Base-by-base conservation (phyloP, 2,113 vertebrate genomes). In the Hemiscyllium ocellatum region DNA sequence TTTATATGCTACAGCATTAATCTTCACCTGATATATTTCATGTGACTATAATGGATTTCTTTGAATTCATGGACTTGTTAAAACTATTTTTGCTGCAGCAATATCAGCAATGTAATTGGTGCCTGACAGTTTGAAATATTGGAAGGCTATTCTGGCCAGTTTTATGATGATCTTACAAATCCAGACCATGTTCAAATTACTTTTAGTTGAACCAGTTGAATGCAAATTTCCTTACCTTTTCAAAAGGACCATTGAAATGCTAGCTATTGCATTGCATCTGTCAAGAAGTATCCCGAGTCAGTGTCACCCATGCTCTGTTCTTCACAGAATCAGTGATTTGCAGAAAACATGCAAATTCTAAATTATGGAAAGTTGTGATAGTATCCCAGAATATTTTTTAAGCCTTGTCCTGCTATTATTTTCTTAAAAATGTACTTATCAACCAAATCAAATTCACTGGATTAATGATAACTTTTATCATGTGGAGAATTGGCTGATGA, bases 51-150 rank as follows among this genome's bases (percentile, higher is more conserved):
- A 90, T 90, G 26, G 87, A 90, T 90, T 61, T 90, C 52, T 89
- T 89, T 90, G 87, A 66, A n/a, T 66, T 90, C 15, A 65, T n/a
- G 6, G 52, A 65, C 5, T 66, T 37, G n/a, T n/a, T 61, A 26
- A 66, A 37, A 93, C 15, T 17, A 66, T 20, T 66, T 66, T 93
- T 93, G 89, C 61, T 66, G 89, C 37, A 37, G 6, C 89, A 93
- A 1, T 37, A 37, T 66, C 89, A 65, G 5, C 37, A 22, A 6
- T 68, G 61, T 66, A 66, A 37, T 66, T 93, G n/a, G 19, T 37
- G 61, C 89, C 29, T 91, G 19, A 68, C 37, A 66, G 61, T 93
- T 93, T 93, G 33, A 93, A 93, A 66, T 93, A 37, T 93, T 95
- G 42, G 47, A 95, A 66, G 69, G 47, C 50, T 95, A 52, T 50